Percentiles rank a stretch among this genome's conserved stretches.
These are phyloP conservation scores for Camponotus fellah DNA, from an alignment of 2,888 invertebrate species.

Conservation along the genomic window DNA sequence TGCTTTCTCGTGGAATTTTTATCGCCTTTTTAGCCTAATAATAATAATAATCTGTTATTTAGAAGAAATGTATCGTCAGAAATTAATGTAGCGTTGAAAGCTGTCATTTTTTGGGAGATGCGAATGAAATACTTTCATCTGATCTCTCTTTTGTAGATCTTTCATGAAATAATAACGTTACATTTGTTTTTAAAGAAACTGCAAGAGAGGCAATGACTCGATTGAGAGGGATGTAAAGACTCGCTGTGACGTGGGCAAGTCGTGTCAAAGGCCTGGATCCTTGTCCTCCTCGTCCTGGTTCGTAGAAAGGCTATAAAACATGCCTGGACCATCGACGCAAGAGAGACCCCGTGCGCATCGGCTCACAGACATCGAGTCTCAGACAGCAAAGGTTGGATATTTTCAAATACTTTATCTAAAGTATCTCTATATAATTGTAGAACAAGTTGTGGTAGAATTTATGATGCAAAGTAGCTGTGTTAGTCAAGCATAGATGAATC, in stretches of 20 bases:
- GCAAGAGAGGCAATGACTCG: conserved; percentile 64
- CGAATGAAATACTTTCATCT: background rate
- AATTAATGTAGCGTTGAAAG: conserved; percentile 43
- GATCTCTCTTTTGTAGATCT: background rate
- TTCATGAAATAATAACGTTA: background rate
- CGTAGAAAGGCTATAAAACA: conserved; percentile 81
- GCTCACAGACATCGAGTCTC: conserved; percentile 84
- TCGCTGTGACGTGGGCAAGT: conserved; percentile 78
- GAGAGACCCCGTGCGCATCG: conserved; percentile 84
- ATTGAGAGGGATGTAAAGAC: conserved; percentile 67
- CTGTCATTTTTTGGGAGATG: background rate
- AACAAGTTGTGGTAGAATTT: background rate
- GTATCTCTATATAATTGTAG: background rate
- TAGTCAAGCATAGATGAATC: background rate
- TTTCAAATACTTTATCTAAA: background rate
- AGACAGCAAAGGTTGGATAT: conserved; percentile 79
- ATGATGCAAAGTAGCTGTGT: background rate
- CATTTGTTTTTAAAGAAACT: conserved; percentile 58
- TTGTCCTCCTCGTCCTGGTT: conserved; percentile 81
- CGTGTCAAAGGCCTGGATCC: conserved; percentile 82
- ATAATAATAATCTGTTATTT: background rate
- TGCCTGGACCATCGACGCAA: conserved; percentile 83
- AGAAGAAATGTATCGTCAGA: background rate
- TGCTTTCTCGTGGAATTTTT: background rate
- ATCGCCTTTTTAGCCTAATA: background rate